phyloP scores from a whole-genome alignment of 2,113 vertebrate genomes.

The Menidia beryllina region DNA sequence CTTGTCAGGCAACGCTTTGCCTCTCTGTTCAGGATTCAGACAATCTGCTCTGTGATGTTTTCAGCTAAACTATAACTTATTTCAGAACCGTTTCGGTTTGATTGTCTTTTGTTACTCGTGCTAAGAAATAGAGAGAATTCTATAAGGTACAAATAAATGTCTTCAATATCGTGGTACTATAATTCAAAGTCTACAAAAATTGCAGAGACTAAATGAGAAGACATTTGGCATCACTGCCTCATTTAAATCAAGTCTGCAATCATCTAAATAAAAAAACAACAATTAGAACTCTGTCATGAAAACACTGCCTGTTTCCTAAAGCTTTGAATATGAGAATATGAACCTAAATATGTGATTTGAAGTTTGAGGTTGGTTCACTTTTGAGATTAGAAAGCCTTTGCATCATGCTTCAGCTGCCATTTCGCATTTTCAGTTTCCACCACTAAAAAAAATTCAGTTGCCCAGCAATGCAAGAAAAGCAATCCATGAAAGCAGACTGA shows the following conservation, averaged over 20 bases:
- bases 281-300: not conserved
- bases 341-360: no score
- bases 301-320: no score
- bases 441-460: slow-evolving; percentile 8
- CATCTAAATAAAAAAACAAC: not conserved
- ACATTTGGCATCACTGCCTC: not conserved
- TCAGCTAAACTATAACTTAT: slow-evolving; percentile 7
- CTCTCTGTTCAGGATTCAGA: slow-evolving; percentile 22
- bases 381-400: not conserved
- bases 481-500: not conserved
- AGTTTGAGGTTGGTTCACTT: not conserved
- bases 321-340: no score
- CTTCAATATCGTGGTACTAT: not conserved
- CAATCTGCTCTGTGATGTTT: slow-evolving; percentile 36
- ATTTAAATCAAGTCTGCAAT: not conserved
- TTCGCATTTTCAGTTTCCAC: slow-evolving; percentile 6
- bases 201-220: not conserved
- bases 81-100: not conserved
- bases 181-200: not conserved
- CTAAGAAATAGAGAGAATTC: not conserved
- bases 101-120: not conserved
- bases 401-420: not conserved
- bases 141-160: not conserved
- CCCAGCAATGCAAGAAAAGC: not conserved
- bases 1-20: not conserved